Base-by-base conservation (phyloP, 2,113 vertebrate genomes). In the Noctilio leporinus region DNA sequence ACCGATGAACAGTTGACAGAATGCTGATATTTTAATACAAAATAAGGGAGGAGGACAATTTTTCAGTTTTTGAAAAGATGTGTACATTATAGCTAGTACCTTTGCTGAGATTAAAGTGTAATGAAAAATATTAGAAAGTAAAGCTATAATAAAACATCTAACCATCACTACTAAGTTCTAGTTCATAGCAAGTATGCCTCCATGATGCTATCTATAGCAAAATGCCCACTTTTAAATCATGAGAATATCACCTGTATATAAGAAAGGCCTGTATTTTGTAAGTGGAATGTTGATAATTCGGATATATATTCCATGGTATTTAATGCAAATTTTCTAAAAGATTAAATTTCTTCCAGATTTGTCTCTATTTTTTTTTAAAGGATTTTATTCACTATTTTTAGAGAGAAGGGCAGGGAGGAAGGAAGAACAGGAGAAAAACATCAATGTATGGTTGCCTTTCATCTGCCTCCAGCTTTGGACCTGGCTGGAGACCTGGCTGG, bases 321-420 rank as follows among this genome's bases (percentile, higher is more conserved):
- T 84, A 82, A 86, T 87, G 16, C 51, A 84, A 73, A 70, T 35
- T 73, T 95, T 92, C 72, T 87, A 70, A 94, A 90, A 26, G 30
- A 62, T 75, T 45, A 81, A 45, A 6, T 75, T 89, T 22, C 33
- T 69, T 89, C 22, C n/a, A 67, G 11, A 80, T 49, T 82, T 91
- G 67, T 95, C 7, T 93, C 81, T 80, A 53, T 77, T 14, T 0
- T 69, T 77, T n/a, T n/a, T n/a, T n/a, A n/a, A n/a, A n/a, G n/a
- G n/a, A n/a, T n/a, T n/a, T n/a, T n/a, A n/a, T n/a, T n/a, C n/a
- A n/a, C n/a, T n/a, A n/a, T n/a, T n/a, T n/a, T n/a, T n/a, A n/a
- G n/a, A n/a, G n/a, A n/a, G n/a, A n/a, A n/a, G n/a, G n/a, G n/a
- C n/a, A n/a, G n/a, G n/a, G n/a, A n/a, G n/a, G n/a, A n/a, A n/a